A percentile compares a stretch with the other conserved stretches of the same genome.
Evolutionary conservation across 2,113 vertebrate species (phyloP).

Genomic region (Nerophis ophidion): DNA sequence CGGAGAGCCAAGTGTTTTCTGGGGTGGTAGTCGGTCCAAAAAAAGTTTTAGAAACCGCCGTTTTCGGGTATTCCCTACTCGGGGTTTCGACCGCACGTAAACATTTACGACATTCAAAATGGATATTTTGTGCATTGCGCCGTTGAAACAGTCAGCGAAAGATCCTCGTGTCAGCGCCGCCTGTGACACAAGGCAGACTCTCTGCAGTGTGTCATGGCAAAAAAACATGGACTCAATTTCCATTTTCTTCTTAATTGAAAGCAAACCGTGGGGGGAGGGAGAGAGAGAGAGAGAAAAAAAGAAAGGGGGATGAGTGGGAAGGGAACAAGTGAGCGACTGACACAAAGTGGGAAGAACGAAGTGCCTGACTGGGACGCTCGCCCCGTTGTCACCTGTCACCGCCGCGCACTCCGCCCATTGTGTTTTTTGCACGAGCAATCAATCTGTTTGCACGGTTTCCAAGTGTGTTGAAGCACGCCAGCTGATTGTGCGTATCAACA

Average conservation of each 20-base stretch:
- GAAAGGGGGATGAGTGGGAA: slow-evolving; percentile 19
- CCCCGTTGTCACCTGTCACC: slow-evolving; percentile 50
- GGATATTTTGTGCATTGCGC: background rate
- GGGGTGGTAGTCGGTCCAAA: no score
- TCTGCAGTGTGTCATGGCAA: slow-evolving; percentile 11
- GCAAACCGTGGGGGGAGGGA: slow-evolving; percentile 29
- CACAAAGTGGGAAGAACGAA: slow-evolving; percentile 29
- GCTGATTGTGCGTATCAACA: slow-evolving; percentile 57
- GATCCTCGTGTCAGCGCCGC: slow-evolving; percentile 1
- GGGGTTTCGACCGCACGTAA: no score
- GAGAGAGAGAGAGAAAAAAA: background rate
- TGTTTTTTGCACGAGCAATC: slow-evolving; percentile 53
- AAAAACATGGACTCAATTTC: slow-evolving; percentile 15
- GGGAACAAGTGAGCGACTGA: slow-evolving; percentile 52
- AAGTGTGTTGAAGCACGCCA: slow-evolving; percentile 56
- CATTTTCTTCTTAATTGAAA: slow-evolving; percentile 29
- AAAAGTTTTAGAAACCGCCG: no score
- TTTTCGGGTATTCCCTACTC: no score
- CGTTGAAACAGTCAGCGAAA: background rate
- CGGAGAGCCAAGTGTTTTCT: no score
- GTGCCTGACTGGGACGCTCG: slow-evolving; percentile 60
- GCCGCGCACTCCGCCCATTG: slow-evolving; percentile 17
- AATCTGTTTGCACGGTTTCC: slow-evolving; percentile 61
- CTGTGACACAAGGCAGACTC: background rate
- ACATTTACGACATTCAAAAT: no score